Base-by-base conservation (phyloP, 2,888 invertebrate genomes). In the Clitarchus hookeri region DNA sequence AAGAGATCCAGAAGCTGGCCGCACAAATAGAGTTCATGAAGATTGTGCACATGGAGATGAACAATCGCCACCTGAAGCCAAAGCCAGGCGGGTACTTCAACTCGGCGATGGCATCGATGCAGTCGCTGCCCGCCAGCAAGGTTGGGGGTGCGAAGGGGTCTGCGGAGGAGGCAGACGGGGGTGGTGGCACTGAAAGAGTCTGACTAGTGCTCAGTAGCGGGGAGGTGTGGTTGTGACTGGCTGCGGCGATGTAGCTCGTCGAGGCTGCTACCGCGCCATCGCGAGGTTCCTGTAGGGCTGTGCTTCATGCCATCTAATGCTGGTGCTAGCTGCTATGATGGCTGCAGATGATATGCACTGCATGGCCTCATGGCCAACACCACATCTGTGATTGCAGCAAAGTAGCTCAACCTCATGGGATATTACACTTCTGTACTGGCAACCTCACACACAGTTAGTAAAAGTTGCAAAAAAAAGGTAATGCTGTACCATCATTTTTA, bases 11-110 rank as follows among this genome's bases (percentile, higher is more conserved):
- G 90, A 97, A 97, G 91, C 92, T 98, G 88, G 97, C 97, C 0
- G 96, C 97, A 44, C 97, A 97, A 92, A 97, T 98, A 89, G 97
- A 98, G 91, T 97, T 97, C 92, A 97, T 97, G 97, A 97, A 97
- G 92, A 97, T 97, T 91, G 97, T 97, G 27, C 96, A 97, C 90
- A 97, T 98, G 97, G 97, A 97, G 92, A 95, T 97, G 93, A 96
- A 97, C 92, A 98, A 98, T 91, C 93, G 97, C 11, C 97, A 97
- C 91, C 92, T 98, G 89, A 96, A 97, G 89, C 97, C 97, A 87
- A 95, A 96, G 89, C 94, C 95, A 0, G 96, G 97, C 27, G 95
- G 97, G 1, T 97, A 97, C 92, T 97, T 97, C 92, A 87, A 87
- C 84, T 85, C 88, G 44, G 87, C 88, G 53, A 90, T 26, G 82